Evolutionary conservation across 2,797 vertebrate genomes (phyloP), one percentile per base, ranked within the genome.

Genomic region (Phoeniculus purpureus): DNA sequence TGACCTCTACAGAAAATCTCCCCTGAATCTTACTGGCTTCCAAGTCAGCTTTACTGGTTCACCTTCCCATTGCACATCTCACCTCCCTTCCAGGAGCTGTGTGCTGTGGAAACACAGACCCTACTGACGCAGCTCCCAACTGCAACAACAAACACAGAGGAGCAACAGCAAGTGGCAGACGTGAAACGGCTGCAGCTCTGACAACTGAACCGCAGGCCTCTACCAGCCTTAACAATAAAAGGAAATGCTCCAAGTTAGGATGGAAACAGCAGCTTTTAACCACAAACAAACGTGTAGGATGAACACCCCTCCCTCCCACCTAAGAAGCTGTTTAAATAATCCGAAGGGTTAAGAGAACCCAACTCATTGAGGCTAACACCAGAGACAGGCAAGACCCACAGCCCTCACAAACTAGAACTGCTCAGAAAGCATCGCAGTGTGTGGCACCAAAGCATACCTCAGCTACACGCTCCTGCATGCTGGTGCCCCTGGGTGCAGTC

Each of bases 321-420:
- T 68, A 70, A 91, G 81, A 3, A 79, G 54, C 59, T 55, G 5
- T n/a, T 77, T 20, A 60, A 79, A 31, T 22, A 21, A 25, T 58
- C 73, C 87, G 54, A 87, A 78, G 78, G 75, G 51, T 55, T 23
- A 54, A 55, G 43, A 80, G 58, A 79, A 67, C 59, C 59, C 27
- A 81, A 83, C 10, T 29, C 45, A 37, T 58, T 51, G 16, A 43
- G 17, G 74, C 79, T 89, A 40, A 93, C 58, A 26, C 79, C 32
- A 79, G 51, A 88, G 78, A 61, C 79, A 85, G 83, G 81, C 91
- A 55, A 65, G 31, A 56, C 77, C 88, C 59, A 81, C 78, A 93
- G 54, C 65, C 86, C 45, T 88, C 94, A 79, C 84, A 75, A 94
- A 95, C 90, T 22, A 51, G 1, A 75, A 77, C 62, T 75, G 59